A percentile compares a stretch with the other conserved stretches of the same genome.
These are phyloP conservation scores for Phocoena sinus DNA, from an alignment of 2,113 vertebrate species.

Conservation along the genomic window DNA sequence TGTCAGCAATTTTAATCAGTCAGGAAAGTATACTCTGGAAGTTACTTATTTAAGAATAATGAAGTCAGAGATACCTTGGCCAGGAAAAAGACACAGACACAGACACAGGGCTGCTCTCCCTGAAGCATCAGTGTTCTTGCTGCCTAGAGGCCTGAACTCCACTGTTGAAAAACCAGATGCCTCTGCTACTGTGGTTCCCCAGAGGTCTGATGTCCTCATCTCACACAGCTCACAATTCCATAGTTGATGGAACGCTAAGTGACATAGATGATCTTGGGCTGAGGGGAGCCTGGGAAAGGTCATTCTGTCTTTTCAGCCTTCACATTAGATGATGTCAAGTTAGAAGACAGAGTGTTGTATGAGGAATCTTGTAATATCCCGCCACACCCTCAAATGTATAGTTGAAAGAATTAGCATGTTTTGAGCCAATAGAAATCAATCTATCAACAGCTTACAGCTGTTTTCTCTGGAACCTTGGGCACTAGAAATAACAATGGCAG, in stretches of 20 bases:
- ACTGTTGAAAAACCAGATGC: background rate
- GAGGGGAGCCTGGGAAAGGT: background rate
- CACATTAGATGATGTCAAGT: background rate
- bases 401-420: background rate
- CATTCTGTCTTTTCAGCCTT: background rate
- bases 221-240: background rate
- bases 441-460: background rate
- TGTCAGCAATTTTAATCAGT: background rate
- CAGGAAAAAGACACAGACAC: background rate
- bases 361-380: background rate
- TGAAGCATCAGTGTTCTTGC: background rate
- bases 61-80: background rate
- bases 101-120: accelerated
- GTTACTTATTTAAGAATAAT: background rate
- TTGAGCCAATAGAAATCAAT: background rate
- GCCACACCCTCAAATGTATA: background rate
- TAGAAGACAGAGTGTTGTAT: background rate
- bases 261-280: background rate
- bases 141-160: background rate
- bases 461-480: background rate
- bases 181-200: background rate
- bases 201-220: background rate
- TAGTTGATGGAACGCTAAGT: background rate
- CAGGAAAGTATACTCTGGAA: background rate
- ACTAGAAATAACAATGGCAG: background rate